Conservation (phyloP, 2,113 vertebrate species). For the Holacanthus passer region DNA sequence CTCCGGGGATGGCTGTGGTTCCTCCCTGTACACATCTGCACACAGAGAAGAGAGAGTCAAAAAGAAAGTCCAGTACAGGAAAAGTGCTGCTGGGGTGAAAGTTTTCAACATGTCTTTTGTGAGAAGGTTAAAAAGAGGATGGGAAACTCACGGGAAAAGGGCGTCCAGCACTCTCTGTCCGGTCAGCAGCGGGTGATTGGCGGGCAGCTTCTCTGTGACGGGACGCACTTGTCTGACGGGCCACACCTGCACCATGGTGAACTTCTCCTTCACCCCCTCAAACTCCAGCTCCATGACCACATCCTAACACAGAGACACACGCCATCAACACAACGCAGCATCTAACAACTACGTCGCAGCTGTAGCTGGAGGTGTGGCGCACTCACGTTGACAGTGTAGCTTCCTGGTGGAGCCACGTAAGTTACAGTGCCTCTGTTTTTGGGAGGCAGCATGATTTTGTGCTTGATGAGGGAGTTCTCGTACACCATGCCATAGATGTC, state of each 20-base stretch:
- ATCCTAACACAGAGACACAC: constrained; percentile 83
- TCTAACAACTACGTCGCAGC: background rate
- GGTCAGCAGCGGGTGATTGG: constrained; percentile 95
- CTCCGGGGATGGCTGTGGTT: constrained; percentile 97
- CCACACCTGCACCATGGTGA: constrained; percentile 98
- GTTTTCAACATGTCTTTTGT: background rate
- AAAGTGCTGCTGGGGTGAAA: too few relatives aligned
- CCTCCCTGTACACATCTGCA: constrained; percentile 96
- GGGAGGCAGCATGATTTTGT: constrained; percentile 98
- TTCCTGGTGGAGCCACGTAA: constrained; percentile 93
- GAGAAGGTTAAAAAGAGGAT: background rate
- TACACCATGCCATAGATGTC: constrained; percentile 94
- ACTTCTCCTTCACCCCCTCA: constrained; percentile 96
- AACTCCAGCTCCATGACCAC: constrained; percentile 98
- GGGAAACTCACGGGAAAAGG: constrained; percentile 92
- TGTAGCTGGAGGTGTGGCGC: fast-evolving
- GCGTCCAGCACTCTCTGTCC: constrained; percentile 96
- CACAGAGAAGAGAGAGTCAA: constrained; percentile 48
- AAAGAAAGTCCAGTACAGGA: background rate
- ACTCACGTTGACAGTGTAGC: constrained; percentile 93
- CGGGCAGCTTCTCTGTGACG: constrained; percentile 96
- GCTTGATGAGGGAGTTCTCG: constrained; percentile 97
- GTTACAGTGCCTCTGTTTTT: constrained; percentile 95
- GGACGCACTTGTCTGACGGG: constrained; percentile 96
- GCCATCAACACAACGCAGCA: constrained; percentile 2